Percentiles rank a stretch among this genome's conserved stretches.
These are phyloP conservation scores for Drosophila nr. fundita DNA, from an alignment of 2,888 invertebrate species.

Conservation along the genomic window DNA sequence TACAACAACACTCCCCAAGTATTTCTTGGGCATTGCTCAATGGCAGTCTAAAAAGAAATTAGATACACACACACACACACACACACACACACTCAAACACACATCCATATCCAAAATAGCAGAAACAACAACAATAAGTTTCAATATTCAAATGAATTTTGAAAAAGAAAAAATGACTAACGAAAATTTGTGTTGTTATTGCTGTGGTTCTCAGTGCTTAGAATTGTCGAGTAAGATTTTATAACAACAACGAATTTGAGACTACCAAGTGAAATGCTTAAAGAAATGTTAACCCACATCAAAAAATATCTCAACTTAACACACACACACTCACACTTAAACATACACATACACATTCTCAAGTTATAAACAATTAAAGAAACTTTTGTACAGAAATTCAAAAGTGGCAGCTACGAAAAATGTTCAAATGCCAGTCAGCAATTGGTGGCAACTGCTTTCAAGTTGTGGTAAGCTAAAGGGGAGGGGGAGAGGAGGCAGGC, in stretches of 20 bases:
- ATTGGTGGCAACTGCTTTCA: slow-evolving; percentile 55
- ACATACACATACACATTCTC: slow-evolving; percentile 21
- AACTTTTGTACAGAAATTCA: slow-evolving; percentile 69
- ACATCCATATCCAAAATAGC: slow-evolving; percentile 26
- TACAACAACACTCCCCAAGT: slow-evolving; percentile 42
- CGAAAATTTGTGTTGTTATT: slow-evolving; percentile 48
- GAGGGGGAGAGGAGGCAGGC: neutral
- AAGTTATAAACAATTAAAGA: slow-evolving; percentile 70
- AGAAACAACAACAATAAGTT: slow-evolving; percentile 49
- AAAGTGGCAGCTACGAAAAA: slow-evolving; percentile 62
- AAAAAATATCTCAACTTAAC: slow-evolving; percentile 61
- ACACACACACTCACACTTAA: slow-evolving; percentile 20
- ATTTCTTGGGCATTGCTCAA: slow-evolving; percentile 51
- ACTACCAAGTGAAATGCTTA: slow-evolving; percentile 61
- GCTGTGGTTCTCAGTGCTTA: slow-evolving; percentile 43
- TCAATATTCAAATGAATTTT: slow-evolving; percentile 77
- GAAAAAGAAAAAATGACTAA: slow-evolving; percentile 72
- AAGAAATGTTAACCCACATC: slow-evolving; percentile 75
- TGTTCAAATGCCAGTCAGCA: slow-evolving; percentile 62
- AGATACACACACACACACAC: slow-evolving; percentile 61
- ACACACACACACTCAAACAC: slow-evolving; percentile 9
- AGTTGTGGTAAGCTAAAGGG: slow-evolving; percentile 25
- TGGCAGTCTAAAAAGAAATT: slow-evolving; percentile 74
- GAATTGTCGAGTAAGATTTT: slow-evolving; percentile 57
- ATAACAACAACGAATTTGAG: slow-evolving; percentile 52